Percentiles rank a stretch among this genome's conserved stretches.
These are phyloP conservation scores for Cryptops parisi DNA, from an alignment of 2,888 invertebrate species.

Conservation along the genomic window DNA sequence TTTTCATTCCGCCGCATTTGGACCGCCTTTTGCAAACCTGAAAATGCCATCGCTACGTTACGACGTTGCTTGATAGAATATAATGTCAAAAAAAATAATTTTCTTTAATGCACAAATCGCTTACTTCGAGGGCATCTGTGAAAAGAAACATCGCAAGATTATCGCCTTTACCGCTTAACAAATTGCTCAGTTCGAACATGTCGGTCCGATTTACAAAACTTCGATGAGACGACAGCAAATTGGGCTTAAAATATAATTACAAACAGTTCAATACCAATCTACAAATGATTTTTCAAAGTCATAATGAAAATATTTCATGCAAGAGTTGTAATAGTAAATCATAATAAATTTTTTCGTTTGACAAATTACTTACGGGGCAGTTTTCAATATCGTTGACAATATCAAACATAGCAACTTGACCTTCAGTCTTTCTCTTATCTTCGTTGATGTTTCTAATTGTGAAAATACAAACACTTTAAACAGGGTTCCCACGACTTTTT, in stretches of 20 bases:
- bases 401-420: slow-evolving; percentile 89
- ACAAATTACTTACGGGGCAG: slow-evolving; percentile 57
- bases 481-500: too few species aligned
- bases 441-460: slow-evolving; percentile 69
- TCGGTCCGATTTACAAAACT: slow-evolving; percentile 73
- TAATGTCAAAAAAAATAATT: not conserved
- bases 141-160: slow-evolving; percentile 80
- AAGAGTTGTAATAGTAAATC: slow-evolving; percentile 20
- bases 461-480: slow-evolving; percentile 1
- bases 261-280: not conserved
- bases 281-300: not conserved
- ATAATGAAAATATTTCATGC: not conserved
- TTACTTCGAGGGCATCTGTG: slow-evolving; percentile 82
- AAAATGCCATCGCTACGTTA: slow-evolving; percentile 9
- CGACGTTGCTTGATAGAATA: not conserved
- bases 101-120: slow-evolving; percentile 11
- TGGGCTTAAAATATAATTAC: slow-evolving; percentile 44
- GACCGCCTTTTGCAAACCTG: slow-evolving; percentile 42
- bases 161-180: slow-evolving; percentile 70
- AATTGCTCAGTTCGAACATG: slow-evolving; percentile 60
- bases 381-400: slow-evolving; percentile 97
- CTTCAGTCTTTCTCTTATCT: slow-evolving; percentile 91
- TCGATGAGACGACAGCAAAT: slow-evolving; percentile 85
- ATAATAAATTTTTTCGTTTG: not conserved
- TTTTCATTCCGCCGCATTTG: slow-evolving; percentile 37